A percentile compares a stretch with the other conserved stretches of the same genome.
Conservation (phyloP, 2,797 vertebrate species). For the Podarcis lilfordi region DNA sequence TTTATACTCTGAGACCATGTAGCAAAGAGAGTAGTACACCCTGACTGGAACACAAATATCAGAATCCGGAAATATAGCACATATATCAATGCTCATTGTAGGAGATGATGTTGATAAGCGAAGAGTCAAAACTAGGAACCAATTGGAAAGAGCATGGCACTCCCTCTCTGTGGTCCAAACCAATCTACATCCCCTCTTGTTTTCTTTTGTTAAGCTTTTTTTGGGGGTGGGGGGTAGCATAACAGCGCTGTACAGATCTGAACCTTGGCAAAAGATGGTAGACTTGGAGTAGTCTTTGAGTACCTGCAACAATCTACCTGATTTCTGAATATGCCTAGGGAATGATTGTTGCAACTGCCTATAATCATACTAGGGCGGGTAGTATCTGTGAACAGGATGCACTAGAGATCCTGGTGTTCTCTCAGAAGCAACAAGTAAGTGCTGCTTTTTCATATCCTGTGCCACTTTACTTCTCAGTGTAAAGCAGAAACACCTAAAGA, state of each 20-base stretch:
- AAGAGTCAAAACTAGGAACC: not conserved
- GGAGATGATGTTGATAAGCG: too few species aligned
- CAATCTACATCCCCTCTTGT: not conserved
- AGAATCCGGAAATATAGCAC: not conserved
- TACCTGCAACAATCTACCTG: not conserved
- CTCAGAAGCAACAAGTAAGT: not conserved
- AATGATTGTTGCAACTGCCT: not conserved
- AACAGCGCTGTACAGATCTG: not conserved
- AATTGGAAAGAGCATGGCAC: too few species aligned
- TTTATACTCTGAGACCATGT: not conserved
- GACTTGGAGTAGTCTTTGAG: not conserved
- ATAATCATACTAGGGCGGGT: not conserved
- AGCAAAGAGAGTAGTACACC: too few species aligned
- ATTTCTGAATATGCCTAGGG: not conserved
- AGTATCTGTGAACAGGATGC: constrained; percentile 1
- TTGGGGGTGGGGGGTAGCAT: too few species aligned
- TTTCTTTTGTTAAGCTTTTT: not conserved
- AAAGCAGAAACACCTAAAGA: constrained; percentile 40
- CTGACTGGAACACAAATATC: not conserved
- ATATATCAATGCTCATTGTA: not conserved
- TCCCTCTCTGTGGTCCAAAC: not conserved
- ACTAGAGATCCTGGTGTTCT: not conserved
- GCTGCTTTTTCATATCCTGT: constrained; percentile 45
- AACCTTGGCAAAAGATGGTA: not conserved
- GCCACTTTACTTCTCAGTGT: constrained; percentile 18